Conservation (phyloP, 2,797 vertebrate genomes). For the Alectoris magna region DNA sequence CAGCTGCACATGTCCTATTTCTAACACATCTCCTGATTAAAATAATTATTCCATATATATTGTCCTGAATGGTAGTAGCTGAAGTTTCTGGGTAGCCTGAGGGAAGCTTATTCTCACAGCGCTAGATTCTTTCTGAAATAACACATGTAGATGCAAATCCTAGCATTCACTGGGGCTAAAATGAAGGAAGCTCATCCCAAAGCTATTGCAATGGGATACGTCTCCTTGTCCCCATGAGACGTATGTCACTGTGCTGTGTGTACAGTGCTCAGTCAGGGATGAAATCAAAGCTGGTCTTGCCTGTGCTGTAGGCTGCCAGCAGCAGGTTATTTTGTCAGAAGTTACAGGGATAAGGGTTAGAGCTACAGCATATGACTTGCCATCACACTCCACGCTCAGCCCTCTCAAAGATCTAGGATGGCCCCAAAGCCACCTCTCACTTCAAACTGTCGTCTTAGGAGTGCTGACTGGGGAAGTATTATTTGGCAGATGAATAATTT, state of each 20-base stretch:
- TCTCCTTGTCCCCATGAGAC: not conserved
- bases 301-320: not conserved
- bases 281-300: not conserved
- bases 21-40: conserved; percentile 51
- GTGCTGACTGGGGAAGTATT: not conserved
- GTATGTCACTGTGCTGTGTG: no score
- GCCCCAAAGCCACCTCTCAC: not conserved
- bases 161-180: not conserved
- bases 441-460: not conserved
- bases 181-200: not conserved
- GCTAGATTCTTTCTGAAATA: not conserved
- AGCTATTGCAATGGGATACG: not conserved
- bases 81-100: conserved; percentile 23
- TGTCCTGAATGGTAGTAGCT: conserved; percentile 31
- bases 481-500: not conserved
- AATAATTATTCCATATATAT: conserved; percentile 42
- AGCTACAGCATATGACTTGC: not conserved
- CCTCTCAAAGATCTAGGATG: not conserved
- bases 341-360: not conserved
- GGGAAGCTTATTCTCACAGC: not conserved
- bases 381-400: not conserved
- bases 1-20: conserved; percentile 61
- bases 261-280: not conserved
- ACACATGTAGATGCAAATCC: not conserved
- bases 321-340: not conserved